These are phyloP conservation scores for Champsocephalus esox DNA, from an alignment of 2,797 vertebrate genomes.

Conservation along the genomic window DNA sequence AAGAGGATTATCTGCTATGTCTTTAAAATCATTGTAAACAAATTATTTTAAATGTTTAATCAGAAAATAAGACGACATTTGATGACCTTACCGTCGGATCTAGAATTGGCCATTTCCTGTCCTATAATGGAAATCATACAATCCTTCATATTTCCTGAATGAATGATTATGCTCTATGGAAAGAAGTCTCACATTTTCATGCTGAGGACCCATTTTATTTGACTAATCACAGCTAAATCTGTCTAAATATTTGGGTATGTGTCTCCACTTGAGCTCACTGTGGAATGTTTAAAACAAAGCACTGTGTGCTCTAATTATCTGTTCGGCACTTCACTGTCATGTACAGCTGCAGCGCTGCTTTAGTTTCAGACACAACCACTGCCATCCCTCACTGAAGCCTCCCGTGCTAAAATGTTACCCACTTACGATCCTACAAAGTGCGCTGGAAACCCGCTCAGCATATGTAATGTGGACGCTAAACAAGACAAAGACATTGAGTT, in stretches of 20 bases:
- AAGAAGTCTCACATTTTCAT: not conserved
- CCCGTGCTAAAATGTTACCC: slow-evolving; percentile 26
- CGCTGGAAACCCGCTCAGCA: not conserved
- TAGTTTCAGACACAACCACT: not conserved
- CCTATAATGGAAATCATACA: not conserved
- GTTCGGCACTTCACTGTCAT: slow-evolving; percentile 12
- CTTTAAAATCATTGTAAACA: not conserved
- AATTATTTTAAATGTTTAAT: too few species aligned
- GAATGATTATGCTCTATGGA: not conserved
- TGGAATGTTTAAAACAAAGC: slow-evolving; percentile 7
- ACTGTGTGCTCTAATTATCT: not conserved
- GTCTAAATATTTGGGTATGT: slow-evolving; percentile 20
- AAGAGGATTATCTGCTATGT: not conserved
- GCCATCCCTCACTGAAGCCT: slow-evolving; percentile 7
- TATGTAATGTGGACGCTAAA: slow-evolving; percentile 8
- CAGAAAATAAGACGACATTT: too few species aligned
- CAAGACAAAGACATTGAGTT: slow-evolving; percentile 1
- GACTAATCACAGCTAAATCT: slow-evolving; percentile 10
- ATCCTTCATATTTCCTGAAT: slow-evolving; percentile 11
- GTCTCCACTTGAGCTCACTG: slow-evolving; percentile 7
- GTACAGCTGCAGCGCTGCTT: slow-evolving; percentile 13
- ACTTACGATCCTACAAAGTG: not conserved
- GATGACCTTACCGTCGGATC: not conserved
- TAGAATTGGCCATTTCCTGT: not conserved
- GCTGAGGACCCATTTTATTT: not conserved